Conservation (phyloP, 2,888 invertebrate genomes). For the Erebia aethiops region DNA sequence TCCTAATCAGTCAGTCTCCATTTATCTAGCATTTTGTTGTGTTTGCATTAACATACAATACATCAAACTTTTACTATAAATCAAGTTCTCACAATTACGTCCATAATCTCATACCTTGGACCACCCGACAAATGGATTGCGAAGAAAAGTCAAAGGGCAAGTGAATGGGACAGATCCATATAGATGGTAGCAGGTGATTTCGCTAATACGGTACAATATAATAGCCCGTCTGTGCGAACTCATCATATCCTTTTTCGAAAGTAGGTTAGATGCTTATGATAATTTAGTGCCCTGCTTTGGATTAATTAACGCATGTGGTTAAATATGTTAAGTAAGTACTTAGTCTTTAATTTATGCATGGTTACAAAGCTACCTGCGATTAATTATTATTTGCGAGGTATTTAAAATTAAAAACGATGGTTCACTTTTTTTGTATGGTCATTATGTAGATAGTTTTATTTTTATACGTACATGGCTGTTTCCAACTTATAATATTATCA, state of each 20-base stretch:
- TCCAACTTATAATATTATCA: too few species aligned
- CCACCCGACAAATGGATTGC: conserved; percentile 35
- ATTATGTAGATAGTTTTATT: too few species aligned
- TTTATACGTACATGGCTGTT: too few species aligned
- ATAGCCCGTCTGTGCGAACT: conserved; percentile 23
- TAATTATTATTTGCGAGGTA: too few species aligned
- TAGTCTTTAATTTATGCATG: too few species aligned
- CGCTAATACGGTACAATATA: conserved; percentile 29
- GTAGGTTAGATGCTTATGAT: conserved; percentile 33
- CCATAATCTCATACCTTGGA: conserved; percentile 20
- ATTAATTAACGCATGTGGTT: conserved; percentile 13
- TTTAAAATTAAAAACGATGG: too few species aligned
- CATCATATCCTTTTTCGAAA: conserved; percentile 39
- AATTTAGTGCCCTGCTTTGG: conserved; percentile 11
- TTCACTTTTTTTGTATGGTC: background rate
- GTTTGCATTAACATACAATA: too few species aligned
- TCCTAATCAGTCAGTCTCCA: too few species aligned
- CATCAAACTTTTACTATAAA: background rate
- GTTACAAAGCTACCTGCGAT: too few species aligned
- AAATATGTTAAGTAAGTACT: background rate
- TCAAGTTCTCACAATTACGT: conserved; percentile 1
- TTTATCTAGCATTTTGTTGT: too few species aligned
- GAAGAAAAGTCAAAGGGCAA: conserved; percentile 67
- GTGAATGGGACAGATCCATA: conserved; percentile 68
- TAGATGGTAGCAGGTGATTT: conserved; percentile 34